These are phyloP conservation scores for Epsilonema sp. DNA, from an alignment of 2,888 invertebrate species.

Conservation along the genomic window DNA sequence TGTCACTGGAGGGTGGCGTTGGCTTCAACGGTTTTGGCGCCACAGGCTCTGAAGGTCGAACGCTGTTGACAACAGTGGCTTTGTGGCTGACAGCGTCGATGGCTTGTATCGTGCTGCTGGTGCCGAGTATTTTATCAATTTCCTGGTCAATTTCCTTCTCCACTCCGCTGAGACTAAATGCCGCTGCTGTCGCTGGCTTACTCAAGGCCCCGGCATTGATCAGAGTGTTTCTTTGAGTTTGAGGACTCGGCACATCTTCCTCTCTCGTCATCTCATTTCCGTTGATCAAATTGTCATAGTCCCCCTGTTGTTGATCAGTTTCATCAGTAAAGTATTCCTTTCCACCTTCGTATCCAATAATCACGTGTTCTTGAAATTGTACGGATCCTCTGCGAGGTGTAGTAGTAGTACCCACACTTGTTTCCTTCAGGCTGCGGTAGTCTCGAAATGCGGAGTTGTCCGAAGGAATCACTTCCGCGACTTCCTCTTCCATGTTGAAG, in stretches of 20 bases:
- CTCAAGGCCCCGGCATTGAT: not conserved
- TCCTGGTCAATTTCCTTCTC: not conserved
- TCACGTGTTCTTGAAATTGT: no score
- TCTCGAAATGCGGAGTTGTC: not conserved
- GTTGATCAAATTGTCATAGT: no score
- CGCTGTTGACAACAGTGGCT: no score
- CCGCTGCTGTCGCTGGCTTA: not conserved
- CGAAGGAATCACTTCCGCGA: not conserved
- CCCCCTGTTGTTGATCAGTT: no score
- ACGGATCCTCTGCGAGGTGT: not conserved
- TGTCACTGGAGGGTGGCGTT: no score
- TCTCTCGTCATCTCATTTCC: not conserved
- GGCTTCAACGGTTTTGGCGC: no score
- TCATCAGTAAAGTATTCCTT: not conserved
- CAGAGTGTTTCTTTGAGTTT: not conserved
- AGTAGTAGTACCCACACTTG: not conserved
- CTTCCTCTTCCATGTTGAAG: not conserved
- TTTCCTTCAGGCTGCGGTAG: not conserved
- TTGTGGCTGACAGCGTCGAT: not conserved
- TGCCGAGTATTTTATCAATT: not conserved
- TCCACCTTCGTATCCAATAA: not conserved
- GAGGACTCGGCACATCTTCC: not conserved
- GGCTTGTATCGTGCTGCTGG: not conserved
- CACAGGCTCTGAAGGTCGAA: no score
- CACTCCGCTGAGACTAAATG: not conserved